Conservation (phyloP, 2,797 vertebrate species). For the Pangasius larnaudii region DNA sequence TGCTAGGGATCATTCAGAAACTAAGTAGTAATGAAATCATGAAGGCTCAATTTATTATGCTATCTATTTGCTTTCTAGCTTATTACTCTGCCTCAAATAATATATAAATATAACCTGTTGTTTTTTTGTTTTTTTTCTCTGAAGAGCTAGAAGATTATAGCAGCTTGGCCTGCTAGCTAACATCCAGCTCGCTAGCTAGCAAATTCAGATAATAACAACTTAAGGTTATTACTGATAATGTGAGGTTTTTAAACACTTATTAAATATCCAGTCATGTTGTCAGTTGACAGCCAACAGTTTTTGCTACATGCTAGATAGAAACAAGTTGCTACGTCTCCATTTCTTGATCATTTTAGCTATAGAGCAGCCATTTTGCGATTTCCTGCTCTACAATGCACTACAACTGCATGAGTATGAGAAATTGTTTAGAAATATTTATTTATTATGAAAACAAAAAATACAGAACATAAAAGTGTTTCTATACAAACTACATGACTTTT, state of each 20-base stretch:
- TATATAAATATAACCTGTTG: background rate
- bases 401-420: background rate
- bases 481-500: slow-evolving; percentile 5
- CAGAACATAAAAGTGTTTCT: slow-evolving; percentile 12
- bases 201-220: background rate
- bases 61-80: background rate
- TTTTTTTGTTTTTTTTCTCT: background rate
- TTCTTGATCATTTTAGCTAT: background rate
- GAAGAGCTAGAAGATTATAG: background rate
- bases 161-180: background rate
- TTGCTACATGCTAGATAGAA: background rate
- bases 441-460: slow-evolving; percentile 13
- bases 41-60: background rate
- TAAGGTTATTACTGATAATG: background rate
- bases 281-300: background rate
- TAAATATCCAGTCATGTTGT: background rate
- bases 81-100: background rate
- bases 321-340: background rate
- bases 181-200: background rate
- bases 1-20: background rate
- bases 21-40: background rate
- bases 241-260: background rate
- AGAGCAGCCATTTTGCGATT: background rate
- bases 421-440: slow-evolving; percentile 1
- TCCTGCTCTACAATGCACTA: background rate